Evolutionary conservation across 1,140 invertebrate genomes (phyloP), one percentile per base, ranked within the genome.

Genomic region (Lucilia cuprina): DNA sequence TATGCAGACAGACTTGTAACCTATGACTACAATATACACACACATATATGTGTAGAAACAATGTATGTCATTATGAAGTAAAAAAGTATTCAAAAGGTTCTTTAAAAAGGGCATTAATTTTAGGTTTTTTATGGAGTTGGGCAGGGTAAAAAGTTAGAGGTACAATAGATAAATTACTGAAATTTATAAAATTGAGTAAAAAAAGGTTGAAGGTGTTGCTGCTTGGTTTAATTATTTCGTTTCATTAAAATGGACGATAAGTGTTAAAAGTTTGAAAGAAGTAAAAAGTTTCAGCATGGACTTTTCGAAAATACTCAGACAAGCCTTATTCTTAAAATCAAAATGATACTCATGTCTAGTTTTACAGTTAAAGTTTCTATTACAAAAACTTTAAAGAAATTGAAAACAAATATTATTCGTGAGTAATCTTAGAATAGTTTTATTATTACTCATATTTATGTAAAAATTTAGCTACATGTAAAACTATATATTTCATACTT

Each of bases 11-110:
- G 25, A 30, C 25, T 30, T 30, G 25, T 30, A 30, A 30, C 25
- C 25, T 30, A 30, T 30, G 25, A 30, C 25, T 25, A 25, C 12
- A 35, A 41, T 17, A 7, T 35, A 17, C 47, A 41, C 47, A 14
- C n/a, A 12, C 17, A 17, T 78, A 41, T 19, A 34, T 34, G 50
- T 17, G 50, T 17, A 14, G 5, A 60, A 60, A 60, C 77, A 80
- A 80, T 80, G 77, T 80, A 80, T 80, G 77, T 80, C 77, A 80
- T 80, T 80, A 80, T 41, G 49, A 80, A 19, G 49, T 25, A 80
- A 1, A 49, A 50, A 70, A 55, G 12, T 55, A 55, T 14, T 41
- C 41, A 41, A 41, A 41, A 41, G 41, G 7, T 41, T 41, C 41
- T 41, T 41, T 10, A 41, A 41, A 41, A 41, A 41, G 41, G 41